Evolutionary conservation across 2,797 vertebrate genomes (phyloP), one percentile per base, ranked within the genome.

Genomic region (Calcarius lapponicus): DNA sequence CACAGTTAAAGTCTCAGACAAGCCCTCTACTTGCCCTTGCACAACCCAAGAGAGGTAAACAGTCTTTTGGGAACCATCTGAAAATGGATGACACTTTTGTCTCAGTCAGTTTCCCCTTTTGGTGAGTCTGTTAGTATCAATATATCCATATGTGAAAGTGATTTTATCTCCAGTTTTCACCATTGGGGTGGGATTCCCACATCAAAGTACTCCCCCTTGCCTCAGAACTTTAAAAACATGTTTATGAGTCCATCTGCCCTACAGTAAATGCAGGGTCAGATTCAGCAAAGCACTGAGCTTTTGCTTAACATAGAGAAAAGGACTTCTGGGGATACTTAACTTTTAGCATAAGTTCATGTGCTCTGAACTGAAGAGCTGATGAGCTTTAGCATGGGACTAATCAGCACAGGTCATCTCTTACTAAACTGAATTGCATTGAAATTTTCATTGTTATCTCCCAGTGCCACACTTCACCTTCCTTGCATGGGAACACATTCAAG

Each of bases 161-260:
- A 85, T 71, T 88, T 93, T n/a, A 60, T 71, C 42, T 88, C 45
- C 3, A 10, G 0, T 45, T 95, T 91, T 84, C 56, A 66, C 62
- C 42, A 43, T 3, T 71, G 48, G 73, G 67, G 50, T 73, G 66
- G 26, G 57, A 47, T 81, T 85, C 74, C 64, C 26, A 32, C n/a
- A 86, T 40, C 70, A 42, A 81, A 92, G 76, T 45, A 78, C 40
- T 80, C 66, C 82, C 70, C 28, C 11, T 86, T 91, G 73, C 66
- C 88, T 70, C 48, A 64, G 76, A 93, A 86, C 56, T 93, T 93
- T 22, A 73, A 67, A 90, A 92, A 81, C 80, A 88, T 29, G 34
- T 90, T 93, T 90, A 93, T 64, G 87, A 90, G 80, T 91, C 82
- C 80, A 90, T 76, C 76, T 95, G 92, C 72, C 83, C 93, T 45